phyloP scores from a whole-genome alignment of 2,888 invertebrate genomes.

The Eulithis testata region DNA sequence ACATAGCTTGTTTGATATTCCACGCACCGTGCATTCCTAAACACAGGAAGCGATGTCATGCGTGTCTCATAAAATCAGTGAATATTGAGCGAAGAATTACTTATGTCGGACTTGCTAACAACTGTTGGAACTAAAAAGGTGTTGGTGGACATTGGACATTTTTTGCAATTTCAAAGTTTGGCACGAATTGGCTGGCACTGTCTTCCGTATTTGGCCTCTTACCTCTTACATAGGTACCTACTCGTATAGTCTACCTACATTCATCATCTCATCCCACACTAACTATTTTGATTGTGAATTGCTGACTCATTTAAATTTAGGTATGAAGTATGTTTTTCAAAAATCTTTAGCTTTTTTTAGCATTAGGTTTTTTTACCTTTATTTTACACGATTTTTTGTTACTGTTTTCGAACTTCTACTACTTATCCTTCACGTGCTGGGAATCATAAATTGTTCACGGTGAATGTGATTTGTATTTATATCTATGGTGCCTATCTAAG shows the following conservation, averaged over 20 bases:
- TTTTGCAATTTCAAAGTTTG: neutral
- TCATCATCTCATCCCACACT: neutral
- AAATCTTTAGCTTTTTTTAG: no score
- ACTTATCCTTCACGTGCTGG: slow-evolving; percentile 46
- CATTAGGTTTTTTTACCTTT: neutral
- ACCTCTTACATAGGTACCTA: no score
- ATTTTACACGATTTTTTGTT: slow-evolving; percentile 39
- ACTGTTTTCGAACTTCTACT: slow-evolving; percentile 54
- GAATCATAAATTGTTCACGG: slow-evolving; percentile 35
- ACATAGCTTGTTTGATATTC: slow-evolving; percentile 61
- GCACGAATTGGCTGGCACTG: no score
- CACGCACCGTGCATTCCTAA: slow-evolving; percentile 52
- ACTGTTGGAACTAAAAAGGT: no score
- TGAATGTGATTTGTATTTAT: neutral
- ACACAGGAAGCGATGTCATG: slow-evolving; percentile 59
- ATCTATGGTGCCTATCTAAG: no score
- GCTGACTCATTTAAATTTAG: neutral
- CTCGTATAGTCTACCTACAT: neutral
- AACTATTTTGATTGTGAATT: neutral
- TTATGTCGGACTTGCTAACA: slow-evolving; percentile 34
- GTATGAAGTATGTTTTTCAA: no score
- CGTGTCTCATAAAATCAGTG: slow-evolving; percentile 46
- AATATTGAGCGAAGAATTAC: slow-evolving; percentile 48
- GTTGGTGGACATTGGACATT: no score
- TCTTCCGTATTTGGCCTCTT: no score